Percentiles rank a stretch among this genome's conserved stretches.
These are phyloP conservation scores for Clupea harengus DNA, from an alignment of 2,113 vertebrate species.

Conservation along the genomic window DNA sequence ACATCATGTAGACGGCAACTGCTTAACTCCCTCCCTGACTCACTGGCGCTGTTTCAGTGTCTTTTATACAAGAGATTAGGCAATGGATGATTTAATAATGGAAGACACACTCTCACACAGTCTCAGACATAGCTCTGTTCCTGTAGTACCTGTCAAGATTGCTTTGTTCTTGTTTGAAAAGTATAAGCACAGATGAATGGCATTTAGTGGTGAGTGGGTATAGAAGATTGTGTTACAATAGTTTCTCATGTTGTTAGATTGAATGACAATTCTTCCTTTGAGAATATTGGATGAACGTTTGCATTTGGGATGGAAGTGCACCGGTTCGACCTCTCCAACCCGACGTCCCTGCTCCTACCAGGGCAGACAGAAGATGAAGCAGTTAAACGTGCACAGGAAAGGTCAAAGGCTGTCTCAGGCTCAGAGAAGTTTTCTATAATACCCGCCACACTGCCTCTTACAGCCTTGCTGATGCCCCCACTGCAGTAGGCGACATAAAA, in stretches of 20 bases:
- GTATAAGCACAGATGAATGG: not conserved
- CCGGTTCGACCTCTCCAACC: not conserved
- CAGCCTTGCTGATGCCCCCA: conserved; percentile 28
- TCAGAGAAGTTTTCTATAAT: conserved; percentile 21
- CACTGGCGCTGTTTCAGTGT: not conserved
- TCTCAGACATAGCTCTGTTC: not conserved
- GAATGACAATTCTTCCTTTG: not conserved
- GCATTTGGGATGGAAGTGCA: not conserved
- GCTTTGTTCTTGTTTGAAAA: not conserved
- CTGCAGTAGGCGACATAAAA: conserved; percentile 22
- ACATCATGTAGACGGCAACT: not conserved
- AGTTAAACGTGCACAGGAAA: not conserved
- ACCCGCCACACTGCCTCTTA: conserved; percentile 35
- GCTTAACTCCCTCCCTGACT: not conserved
- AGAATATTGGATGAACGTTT: not conserved
- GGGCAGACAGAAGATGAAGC: not conserved
- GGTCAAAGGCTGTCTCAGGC: not conserved
- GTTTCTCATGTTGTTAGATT: not conserved
- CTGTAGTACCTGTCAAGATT: not conserved
- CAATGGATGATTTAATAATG: not conserved
- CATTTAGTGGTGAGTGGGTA: not conserved
- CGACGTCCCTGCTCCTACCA: not conserved
- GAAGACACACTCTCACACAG: not conserved
- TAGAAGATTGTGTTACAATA: not conserved
- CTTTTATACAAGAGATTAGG: not conserved